Evolutionary conservation across 1,140 invertebrate species (phyloP), one percentile per base, ranked within the genome.

Genomic region (Zaprionus inermis): DNA sequence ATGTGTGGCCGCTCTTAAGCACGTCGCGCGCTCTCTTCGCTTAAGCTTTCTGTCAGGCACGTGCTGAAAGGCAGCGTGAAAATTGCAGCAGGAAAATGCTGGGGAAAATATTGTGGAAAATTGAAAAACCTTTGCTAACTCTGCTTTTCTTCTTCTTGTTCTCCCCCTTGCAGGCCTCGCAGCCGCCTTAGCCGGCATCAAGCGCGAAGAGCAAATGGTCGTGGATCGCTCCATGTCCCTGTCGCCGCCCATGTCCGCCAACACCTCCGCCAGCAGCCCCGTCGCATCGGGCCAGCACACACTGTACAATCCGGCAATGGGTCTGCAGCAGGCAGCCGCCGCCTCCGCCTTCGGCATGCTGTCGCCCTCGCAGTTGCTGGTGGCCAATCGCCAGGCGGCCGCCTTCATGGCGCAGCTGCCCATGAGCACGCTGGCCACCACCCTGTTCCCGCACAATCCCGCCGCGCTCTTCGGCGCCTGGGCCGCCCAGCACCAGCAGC

Each of bases 401-500:
- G 94, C 91, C 16, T 85, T 92, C 51, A 92, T 92, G 91, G 88
- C 91, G 0, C 91, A 91, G 63, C 73, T 92, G 49, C 91, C 91
- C 11, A 91, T 92, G 84, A 91, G 81, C 58, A 86, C 86, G 22
- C 34, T 91, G 72, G 91, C 91, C 41, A 90, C 64, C 58, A 91
- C 90, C 7, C 65, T 94, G 0, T 94, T 93, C 65, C 84, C 91
- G 11, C 93, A 93, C 57, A 93, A 93, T 78, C 94, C 93, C 1
- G 93, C 93, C 0, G 93, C 93, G 0, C 72, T 95, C 38, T 95
- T 95, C 75, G 92, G 94, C 92, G 91, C 92, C 52, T 73, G 93
- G 86, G 70, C 92, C 38, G 92, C 86, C 12, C 84, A 63, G 72
- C 44, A 90, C 78, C 92, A 56, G 73, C 71, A 84, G 24, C 80